Percentiles rank a stretch among this genome's conserved stretches.
phyloP scores from a whole-genome alignment of 2,113 vertebrate species.

The Pelobates fuscus region DNA sequence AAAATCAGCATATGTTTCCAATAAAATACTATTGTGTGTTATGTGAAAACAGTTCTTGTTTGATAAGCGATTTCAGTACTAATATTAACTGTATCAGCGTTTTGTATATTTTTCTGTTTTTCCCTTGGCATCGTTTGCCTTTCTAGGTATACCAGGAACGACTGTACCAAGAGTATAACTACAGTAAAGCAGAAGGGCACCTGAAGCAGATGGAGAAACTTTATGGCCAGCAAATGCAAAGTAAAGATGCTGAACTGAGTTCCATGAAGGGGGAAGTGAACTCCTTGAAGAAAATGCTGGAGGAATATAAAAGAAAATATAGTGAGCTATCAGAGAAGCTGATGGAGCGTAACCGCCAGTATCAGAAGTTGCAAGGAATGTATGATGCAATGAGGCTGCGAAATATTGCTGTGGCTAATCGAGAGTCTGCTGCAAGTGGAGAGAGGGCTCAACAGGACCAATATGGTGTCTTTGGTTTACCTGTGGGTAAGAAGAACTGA shows the following conservation, averaged over 20 bases:
- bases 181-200: constrained; percentile 76
- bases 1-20: too few relatives aligned
- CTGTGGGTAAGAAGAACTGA: constrained; percentile 56
- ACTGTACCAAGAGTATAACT: constrained; percentile 82
- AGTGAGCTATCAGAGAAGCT: constrained; percentile 85
- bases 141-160: constrained; percentile 83
- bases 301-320: constrained; percentile 89
- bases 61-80: too few relatives aligned
- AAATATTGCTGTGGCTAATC: constrained; percentile 73
- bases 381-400: constrained; percentile 82
- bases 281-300: constrained; percentile 85
- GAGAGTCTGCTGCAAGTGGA: constrained; percentile 56
- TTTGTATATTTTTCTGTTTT: too few relatives aligned
- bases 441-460: constrained; percentile 55
- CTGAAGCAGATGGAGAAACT: constrained; percentile 85
- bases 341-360: constrained; percentile 85
- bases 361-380: constrained; percentile 85
- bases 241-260: constrained; percentile 77
- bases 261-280: constrained; percentile 79
- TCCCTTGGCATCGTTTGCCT: too few relatives aligned
- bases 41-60: too few relatives aligned
- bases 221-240: constrained; percentile 82
- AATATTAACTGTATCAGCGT: too few relatives aligned
- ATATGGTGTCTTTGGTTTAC: constrained; percentile 60
- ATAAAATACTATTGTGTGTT: too few relatives aligned